Percentiles rank a stretch among this genome's conserved stretches.
These are phyloP conservation scores for Lordiphosa stackelbergi DNA, from an alignment of 1,140 invertebrate species.

Conservation along the genomic window DNA sequence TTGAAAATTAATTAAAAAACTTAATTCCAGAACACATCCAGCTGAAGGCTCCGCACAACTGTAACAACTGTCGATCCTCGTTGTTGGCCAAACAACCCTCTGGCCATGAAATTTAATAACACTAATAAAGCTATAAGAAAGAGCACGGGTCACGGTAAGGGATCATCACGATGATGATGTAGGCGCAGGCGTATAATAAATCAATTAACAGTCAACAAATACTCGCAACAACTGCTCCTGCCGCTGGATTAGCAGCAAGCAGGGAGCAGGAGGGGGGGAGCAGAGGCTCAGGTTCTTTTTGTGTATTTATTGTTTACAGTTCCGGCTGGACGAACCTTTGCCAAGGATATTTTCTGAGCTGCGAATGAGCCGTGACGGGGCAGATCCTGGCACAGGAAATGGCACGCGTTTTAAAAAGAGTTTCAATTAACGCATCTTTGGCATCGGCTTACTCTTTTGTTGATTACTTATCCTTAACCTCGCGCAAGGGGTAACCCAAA, in stretches of 20 bases:
- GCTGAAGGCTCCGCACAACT: no score
- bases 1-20: conserved; percentile 57
- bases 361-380: conserved; percentile 19
- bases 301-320: conserved; percentile 69
- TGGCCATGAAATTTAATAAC: conserved; percentile 15
- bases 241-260: conserved; percentile 6
- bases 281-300: conserved; percentile 3
- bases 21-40: no score
- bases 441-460: conserved; percentile 64
- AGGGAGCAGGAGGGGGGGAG: no score
- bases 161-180: conserved; percentile 19
- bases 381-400: conserved; percentile 42
- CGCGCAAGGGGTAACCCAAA: conserved; percentile 11
- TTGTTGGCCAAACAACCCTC: conserved; percentile 44
- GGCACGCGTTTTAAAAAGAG: conserved; percentile 52
- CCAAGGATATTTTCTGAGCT: conserved; percentile 44
- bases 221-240: neutral
- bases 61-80: conserved; percentile 40
- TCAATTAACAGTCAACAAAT: conserved; percentile 56
- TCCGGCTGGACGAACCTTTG: conserved; percentile 64
- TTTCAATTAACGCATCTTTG: conserved; percentile 60
- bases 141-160: conserved; percentile 8
- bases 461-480: conserved; percentile 36
- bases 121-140: conserved; percentile 56
- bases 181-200: conserved; percentile 70